Evolutionary conservation across 2,797 vertebrate genomes (phyloP).

Genomic region (Paramormyrops hopkinsi): DNA sequence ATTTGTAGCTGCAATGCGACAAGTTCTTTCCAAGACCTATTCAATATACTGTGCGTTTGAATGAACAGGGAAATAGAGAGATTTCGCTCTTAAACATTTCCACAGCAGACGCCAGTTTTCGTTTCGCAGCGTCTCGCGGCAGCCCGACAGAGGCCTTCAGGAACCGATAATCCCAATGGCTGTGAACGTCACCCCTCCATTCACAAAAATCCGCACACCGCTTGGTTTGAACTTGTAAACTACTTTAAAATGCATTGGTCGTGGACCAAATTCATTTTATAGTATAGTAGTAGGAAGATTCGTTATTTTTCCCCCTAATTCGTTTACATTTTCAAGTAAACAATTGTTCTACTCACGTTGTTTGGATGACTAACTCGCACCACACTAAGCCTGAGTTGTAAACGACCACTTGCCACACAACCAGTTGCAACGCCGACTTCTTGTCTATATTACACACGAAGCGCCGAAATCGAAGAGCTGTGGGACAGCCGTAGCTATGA

Average conservation of each 20-base stretch:
- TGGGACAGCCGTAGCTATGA: not conserved
- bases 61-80: not conserved
- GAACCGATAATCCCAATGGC: not conserved
- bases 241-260: not conserved
- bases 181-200: not conserved
- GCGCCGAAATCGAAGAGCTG: not conserved
- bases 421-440: not conserved
- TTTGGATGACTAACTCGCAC: not conserved
- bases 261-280: not conserved
- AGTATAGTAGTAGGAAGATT: not conserved
- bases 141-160: not conserved
- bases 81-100: not conserved
- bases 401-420: not conserved
- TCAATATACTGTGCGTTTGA: not conserved
- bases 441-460: not conserved
- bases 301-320: not conserved
- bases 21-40: not conserved
- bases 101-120: not conserved
- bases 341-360: not conserved
- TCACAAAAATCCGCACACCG: not conserved
- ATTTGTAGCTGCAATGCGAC: not conserved
- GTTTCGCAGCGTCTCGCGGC: not conserved
- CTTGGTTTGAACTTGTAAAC: not conserved
- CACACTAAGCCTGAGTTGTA: not conserved
- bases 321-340: not conserved